Base-by-base conservation (phyloP, 2,888 invertebrate genomes). In the Eilema depressum region DNA sequence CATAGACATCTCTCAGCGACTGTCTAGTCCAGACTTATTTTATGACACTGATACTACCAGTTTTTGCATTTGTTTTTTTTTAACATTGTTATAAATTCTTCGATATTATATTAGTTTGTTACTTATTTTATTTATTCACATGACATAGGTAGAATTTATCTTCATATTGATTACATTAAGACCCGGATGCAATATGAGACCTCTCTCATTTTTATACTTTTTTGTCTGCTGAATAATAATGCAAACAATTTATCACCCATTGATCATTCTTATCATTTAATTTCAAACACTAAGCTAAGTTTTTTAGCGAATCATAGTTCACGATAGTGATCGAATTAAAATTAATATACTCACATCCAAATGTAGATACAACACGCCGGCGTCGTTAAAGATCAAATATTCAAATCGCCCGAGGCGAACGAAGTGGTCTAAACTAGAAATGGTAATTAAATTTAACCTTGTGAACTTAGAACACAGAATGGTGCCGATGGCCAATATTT, bases 341-440 rank as follows among this genome's bases (percentile, higher is more conserved):
- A 28, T 10, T 11, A 17, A 33, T 30, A 68, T 33, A 68, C 75
- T 80, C 12, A 68, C 57, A 20, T 66, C 12, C 14, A 12, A 71
- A 71, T 47, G 11, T 47, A 37, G 37, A 37, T 37, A 37, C 37
- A 14, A 12, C 12, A 3, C 47, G 7, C 1, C 20, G 20, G 53
- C 8, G 53, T 53, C 53, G n/a, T 53, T 53, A 53, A 53, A 53
- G 53, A n/a, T 20, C n/a, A n/a, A 53, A 53, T 53, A 53, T 53
- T 53, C 28, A 37, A 70, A 71, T 67, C 14, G 63, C 81, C 64
- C 47, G n/a, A 56, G 70, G 70, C 64, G 81, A 53, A 3, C 30
- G n/a, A 68, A 68, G 70, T 71, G 10, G 63, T 56, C 53, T 53
- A 65, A 64, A 73, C 68, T 66, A 74, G 78, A 74, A 71, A 77